These are phyloP conservation scores for Pyrocephalus nanus DNA, from an alignment of 2,797 vertebrate genomes.

Conservation along the genomic window DNA sequence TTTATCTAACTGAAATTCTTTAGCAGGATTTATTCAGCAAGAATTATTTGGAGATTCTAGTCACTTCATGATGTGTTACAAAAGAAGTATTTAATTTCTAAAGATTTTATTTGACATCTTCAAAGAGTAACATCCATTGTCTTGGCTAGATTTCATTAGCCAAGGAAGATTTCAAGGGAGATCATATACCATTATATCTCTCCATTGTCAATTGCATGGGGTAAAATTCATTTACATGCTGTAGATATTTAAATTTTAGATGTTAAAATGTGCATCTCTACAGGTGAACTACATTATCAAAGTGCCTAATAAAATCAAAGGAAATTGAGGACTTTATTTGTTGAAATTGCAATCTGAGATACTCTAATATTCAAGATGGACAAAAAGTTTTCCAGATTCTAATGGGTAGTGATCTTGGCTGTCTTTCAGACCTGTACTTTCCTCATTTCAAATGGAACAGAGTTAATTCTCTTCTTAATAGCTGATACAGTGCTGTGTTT, in stretches of 20 bases:
- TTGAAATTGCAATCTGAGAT: background rate
- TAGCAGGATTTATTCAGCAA: background rate
- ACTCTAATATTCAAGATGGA: background rate
- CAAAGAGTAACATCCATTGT: background rate
- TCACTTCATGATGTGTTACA: background rate
- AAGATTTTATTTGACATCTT: background rate
- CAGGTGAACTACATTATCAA: background rate
- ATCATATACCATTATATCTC: background rate
- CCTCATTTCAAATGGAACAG: background rate
- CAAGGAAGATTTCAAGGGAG: background rate
- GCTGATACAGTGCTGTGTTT: background rate
- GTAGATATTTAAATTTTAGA: background rate
- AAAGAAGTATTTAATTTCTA: background rate
- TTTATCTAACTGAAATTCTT: constrained; percentile 5
- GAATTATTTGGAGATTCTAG: background rate
- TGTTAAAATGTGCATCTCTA: background rate
- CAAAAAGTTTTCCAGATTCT: background rate
- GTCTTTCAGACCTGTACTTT: background rate
- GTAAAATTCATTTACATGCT: background rate
- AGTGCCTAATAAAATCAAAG: background rate
- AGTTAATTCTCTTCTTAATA: background rate
- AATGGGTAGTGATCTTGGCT: background rate
- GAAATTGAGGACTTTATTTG: background rate
- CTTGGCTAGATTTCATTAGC: background rate
- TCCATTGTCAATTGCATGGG: background rate